Evolutionary conservation across 1,140 invertebrate genomes (phyloP).

Genomic region (Hyles vespertilio): DNA sequence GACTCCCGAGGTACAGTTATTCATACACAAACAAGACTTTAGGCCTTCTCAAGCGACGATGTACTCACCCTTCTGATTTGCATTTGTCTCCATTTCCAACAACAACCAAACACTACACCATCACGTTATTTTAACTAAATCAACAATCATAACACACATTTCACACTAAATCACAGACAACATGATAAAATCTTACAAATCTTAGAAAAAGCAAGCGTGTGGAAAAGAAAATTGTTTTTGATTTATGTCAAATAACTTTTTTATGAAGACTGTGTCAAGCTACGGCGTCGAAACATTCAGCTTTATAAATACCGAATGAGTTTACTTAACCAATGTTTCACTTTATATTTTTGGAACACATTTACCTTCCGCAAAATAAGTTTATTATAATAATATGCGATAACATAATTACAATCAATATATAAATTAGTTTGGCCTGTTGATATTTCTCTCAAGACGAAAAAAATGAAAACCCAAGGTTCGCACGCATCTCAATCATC

Average conservation of each 20-base stretch:
- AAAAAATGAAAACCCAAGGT: too few species aligned
- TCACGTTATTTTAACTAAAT: conserved; percentile 39
- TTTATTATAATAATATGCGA: too few species aligned
- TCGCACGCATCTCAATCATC: too few species aligned
- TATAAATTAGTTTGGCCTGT: too few species aligned
- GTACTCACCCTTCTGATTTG: conserved; percentile 65
- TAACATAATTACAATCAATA: too few species aligned
- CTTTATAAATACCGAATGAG: too few species aligned
- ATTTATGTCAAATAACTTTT: conserved; percentile 20
- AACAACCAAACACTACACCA: conserved; percentile 56
- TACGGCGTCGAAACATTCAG: too few species aligned
- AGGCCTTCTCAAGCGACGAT: conserved; percentile 34
- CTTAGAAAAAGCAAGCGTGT: conserved; percentile 27
- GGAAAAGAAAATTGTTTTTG: conserved; percentile 26
- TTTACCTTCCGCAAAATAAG: too few species aligned
- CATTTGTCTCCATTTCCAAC: conserved; percentile 61
- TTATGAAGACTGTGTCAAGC: conserved; percentile 1
- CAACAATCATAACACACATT: conserved; percentile 18
- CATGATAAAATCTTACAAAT: conserved; percentile 22
- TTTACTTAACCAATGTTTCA: too few species aligned
- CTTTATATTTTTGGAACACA: too few species aligned
- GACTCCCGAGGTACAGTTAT: conserved; percentile 67
- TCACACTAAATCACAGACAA: conserved; percentile 18
- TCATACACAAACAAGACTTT: conserved; percentile 67
- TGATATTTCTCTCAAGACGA: too few species aligned